These are phyloP conservation scores for Hippopotamus amphibius DNA, from an alignment of 2,113 vertebrate species.

Conservation along the genomic window DNA sequence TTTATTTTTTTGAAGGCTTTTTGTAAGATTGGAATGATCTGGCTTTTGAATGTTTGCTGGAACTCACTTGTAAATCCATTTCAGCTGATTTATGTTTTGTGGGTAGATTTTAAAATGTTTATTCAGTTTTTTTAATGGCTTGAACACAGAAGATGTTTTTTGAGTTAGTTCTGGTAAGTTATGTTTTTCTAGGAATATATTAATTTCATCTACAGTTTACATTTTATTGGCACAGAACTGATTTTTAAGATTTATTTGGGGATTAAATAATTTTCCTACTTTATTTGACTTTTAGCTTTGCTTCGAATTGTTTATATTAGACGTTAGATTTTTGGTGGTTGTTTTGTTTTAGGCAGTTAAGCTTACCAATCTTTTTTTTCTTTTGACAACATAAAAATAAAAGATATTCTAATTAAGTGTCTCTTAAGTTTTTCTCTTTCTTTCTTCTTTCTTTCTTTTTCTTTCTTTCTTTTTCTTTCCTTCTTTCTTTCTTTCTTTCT, in stretches of 20 bases:
- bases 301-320: background rate
- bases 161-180: background rate
- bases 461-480: background rate
- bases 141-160: background rate
- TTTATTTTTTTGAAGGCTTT: background rate
- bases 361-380: background rate
- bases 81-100: background rate
- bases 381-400: background rate
- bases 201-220: background rate
- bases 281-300: constrained; percentile 3
- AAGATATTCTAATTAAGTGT: background rate
- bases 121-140: background rate
- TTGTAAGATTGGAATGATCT: background rate
- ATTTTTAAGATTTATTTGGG: constrained; percentile 32
- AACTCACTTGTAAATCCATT: background rate
- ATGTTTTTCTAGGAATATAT: background rate
- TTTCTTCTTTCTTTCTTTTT: background rate
- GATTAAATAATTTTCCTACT: constrained; percentile 15
- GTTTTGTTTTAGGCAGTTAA: background rate
- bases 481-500: background rate
- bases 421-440: background rate
- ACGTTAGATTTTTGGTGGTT: background rate
- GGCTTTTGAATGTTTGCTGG: background rate
- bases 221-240: background rate
- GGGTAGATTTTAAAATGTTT: background rate